Percentiles rank a stretch among this genome's conserved stretches.
phyloP scores from a whole-genome alignment of 1,140 invertebrate species.

The Maniola jurtina region DNA sequence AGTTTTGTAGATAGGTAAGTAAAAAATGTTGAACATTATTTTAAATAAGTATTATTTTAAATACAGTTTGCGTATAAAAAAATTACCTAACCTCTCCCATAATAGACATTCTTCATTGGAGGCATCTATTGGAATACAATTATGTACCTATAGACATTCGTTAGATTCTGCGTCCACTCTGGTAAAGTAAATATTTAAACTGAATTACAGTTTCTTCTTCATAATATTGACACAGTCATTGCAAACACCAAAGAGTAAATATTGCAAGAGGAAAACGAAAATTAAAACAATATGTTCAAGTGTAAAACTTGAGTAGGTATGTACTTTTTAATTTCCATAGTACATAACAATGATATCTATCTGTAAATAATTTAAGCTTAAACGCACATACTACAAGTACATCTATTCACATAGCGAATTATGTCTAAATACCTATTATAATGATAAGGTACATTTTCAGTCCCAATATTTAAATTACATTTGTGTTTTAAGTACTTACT shows the following conservation, averaged over 20 bases:
- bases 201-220: neutral
- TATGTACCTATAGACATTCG: neutral
- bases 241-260: neutral
- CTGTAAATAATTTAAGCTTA: slow-evolving; percentile 1
- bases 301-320: neutral
- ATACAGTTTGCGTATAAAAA: too few species aligned
- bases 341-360: too few species aligned
- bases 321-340: neutral
- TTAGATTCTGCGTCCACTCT: neutral
- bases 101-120: neutral
- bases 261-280: slow-evolving; percentile 1
- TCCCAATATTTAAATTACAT: neutral
- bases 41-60: too few species aligned
- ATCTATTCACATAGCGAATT: neutral
- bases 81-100: too few species aligned
- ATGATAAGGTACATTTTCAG: slow-evolving; percentile 9
- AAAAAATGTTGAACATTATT: too few species aligned
- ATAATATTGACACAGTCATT: neutral
- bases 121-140: neutral
- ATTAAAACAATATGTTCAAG: slow-evolving; percentile 3
- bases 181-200: neutral
- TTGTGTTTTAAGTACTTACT: neutral
- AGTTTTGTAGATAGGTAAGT: too few species aligned
- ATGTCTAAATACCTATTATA: too few species aligned
- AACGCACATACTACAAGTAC: neutral